Evolutionary conservation across 2,113 vertebrate genomes (phyloP).

Genomic region (Arvicanthis niloticus): DNA sequence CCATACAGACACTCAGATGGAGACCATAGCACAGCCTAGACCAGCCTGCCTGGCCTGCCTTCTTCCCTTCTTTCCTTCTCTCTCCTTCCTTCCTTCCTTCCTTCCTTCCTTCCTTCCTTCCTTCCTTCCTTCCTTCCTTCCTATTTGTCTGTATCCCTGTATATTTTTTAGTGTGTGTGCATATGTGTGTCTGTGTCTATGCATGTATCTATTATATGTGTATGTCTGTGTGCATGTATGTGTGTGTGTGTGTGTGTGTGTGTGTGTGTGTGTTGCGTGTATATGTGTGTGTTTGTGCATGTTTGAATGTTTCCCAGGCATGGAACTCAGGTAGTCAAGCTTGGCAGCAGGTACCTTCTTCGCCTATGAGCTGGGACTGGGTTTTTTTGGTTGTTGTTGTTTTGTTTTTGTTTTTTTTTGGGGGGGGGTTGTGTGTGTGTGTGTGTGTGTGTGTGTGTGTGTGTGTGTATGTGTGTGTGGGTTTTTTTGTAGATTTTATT

Average conservation of each 20-base stretch:
- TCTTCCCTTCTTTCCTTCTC: background rate
- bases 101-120: background rate
- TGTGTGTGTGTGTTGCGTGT: background rate
- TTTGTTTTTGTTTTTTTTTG: too few species aligned
- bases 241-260: background rate
- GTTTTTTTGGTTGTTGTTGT: background rate
- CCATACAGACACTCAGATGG: background rate
- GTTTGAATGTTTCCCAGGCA: background rate
- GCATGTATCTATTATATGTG: background rate
- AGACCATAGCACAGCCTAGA: background rate
- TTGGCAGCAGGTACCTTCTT: background rate
- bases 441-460: too few species aligned
- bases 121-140: background rate
- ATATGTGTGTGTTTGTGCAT: background rate
- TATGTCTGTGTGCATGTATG: background rate
- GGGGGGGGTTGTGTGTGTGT: too few species aligned
- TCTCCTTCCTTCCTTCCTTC: fast-evolving
- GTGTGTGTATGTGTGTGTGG: too few species aligned
- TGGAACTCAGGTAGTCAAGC: background rate
- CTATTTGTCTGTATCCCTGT: background rate
- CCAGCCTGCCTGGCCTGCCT: background rate
- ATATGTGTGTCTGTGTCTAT: background rate
- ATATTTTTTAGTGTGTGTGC: background rate
- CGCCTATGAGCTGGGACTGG: background rate
- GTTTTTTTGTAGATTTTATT: background rate